Percentiles rank a stretch among this genome's conserved stretches.
Conservation (phyloP, 2,113 vertebrate species). For the Megaleporinus macrocephalus region DNA sequence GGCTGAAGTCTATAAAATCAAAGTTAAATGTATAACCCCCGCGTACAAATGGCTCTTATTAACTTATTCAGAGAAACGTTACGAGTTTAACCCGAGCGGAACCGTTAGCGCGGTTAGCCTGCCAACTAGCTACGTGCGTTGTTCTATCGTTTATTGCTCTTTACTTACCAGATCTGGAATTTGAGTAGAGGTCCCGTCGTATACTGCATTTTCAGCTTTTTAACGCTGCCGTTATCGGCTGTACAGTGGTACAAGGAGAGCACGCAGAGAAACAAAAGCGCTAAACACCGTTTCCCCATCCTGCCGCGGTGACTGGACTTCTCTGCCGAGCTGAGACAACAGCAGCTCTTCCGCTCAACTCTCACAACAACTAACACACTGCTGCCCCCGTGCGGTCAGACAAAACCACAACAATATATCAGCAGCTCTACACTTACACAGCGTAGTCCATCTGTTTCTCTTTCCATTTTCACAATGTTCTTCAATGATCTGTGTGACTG, state of each 20-base stretch:
- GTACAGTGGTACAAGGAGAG: constrained; percentile 72
- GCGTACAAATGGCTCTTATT: neutral
- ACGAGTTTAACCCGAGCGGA: neutral
- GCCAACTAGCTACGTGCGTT: neutral
- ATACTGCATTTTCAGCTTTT: constrained; percentile 93
- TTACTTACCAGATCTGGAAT: constrained; percentile 93
- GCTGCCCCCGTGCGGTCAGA: too few species aligned
- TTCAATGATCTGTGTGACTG: too few species aligned
- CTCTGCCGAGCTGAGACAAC: neutral
- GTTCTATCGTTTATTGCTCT: neutral
- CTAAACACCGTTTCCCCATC: constrained; percentile 63
- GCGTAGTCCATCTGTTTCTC: too few species aligned
- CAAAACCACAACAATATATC: too few species aligned
- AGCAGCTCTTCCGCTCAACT: too few species aligned
- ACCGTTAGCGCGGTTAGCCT: neutral
- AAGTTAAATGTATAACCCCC: too few species aligned
- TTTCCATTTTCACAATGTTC: too few species aligned
- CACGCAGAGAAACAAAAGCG: constrained; percentile 70
- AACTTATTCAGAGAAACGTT: neutral
- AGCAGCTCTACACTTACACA: too few species aligned
- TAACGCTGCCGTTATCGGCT: constrained; percentile 81
- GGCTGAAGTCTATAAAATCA: neutral
- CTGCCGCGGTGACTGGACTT: neutral
- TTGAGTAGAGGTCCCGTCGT: constrained; percentile 90
- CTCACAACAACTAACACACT: neutral